Percentiles rank a stretch among this genome's conserved stretches.
Conservation (phyloP, 2,888 invertebrate genomes). For the Drosophila borealis region DNA sequence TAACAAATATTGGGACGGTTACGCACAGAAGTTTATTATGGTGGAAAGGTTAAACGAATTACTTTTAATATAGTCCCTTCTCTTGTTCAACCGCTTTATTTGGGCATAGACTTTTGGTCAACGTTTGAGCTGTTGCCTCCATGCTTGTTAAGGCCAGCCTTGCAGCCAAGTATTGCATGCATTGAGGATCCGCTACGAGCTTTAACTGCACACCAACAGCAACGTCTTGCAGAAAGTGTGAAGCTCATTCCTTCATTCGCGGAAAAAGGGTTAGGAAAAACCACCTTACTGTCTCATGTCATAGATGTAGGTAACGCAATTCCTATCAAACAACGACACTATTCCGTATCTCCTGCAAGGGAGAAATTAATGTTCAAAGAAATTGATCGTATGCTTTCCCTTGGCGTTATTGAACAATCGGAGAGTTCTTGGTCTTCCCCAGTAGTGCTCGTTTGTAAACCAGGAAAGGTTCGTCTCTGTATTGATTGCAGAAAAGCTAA, state of each 20-base stretch:
- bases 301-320: no score
- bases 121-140: neutral
- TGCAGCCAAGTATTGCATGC: neutral
- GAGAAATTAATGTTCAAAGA: constrained; percentile 17
- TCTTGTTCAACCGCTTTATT: neutral
- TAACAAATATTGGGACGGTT: no score
- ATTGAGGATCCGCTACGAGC: neutral
- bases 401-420: neutral
- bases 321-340: constrained; percentile 6
- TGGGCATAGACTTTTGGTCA: neutral
- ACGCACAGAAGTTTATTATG: no score
- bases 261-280: no score
- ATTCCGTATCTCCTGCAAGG: constrained; percentile 7
- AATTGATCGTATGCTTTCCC: constrained; percentile 1
- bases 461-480: no score
- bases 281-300: no score
- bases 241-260: no score
- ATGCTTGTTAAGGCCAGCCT: neutral
- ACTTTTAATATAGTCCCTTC: no score
- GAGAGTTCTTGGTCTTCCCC: neutral
- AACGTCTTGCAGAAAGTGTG: neutral
- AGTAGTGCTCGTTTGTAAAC: no score
- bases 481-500: no score
- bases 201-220: neutral
- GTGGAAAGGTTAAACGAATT: no score